These are phyloP conservation scores for Lamellibrachia luymesi DNA, from an alignment of 1,140 invertebrate species.

Conservation along the genomic window DNA sequence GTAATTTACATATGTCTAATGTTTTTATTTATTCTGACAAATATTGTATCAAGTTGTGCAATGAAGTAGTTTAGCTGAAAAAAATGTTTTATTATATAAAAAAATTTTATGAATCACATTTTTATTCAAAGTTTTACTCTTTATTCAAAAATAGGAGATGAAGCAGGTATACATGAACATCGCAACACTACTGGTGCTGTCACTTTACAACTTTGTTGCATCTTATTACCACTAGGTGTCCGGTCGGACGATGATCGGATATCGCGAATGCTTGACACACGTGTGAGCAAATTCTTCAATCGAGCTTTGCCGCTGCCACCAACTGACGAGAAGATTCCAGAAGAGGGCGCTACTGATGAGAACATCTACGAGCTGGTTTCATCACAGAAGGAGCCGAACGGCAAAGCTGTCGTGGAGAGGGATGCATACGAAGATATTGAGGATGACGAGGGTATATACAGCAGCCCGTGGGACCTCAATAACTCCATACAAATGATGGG, in stretches of 20 bases:
- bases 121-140: too few species aligned
- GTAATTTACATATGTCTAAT: too few species aligned
- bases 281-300: slow-evolving; percentile 10
- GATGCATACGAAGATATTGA: slow-evolving; percentile 9
- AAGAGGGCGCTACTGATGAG: neutral
- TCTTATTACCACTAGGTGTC: neutral
- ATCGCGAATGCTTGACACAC: neutral
- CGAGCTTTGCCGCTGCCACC: slow-evolving; percentile 14
- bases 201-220: neutral
- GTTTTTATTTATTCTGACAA: too few species aligned
- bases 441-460: neutral
- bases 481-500: slow-evolving; percentile 2
- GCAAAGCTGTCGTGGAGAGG: neutral
- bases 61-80: too few species aligned
- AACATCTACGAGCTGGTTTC: slow-evolving; percentile 4
- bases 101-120: too few species aligned
- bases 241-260: slow-evolving; percentile 1
- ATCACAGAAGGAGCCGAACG: neutral
- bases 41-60: too few species aligned
- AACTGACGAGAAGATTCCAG: neutral
- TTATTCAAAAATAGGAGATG: too few species aligned
- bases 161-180: too few species aligned
- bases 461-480: neutral
- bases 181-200: too few species aligned
- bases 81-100: too few species aligned